Evolutionary conservation across 2,797 vertebrate genomes (phyloP), one percentile per base, ranked within the genome.

Genomic region (Oreochromis grahami): DNA sequence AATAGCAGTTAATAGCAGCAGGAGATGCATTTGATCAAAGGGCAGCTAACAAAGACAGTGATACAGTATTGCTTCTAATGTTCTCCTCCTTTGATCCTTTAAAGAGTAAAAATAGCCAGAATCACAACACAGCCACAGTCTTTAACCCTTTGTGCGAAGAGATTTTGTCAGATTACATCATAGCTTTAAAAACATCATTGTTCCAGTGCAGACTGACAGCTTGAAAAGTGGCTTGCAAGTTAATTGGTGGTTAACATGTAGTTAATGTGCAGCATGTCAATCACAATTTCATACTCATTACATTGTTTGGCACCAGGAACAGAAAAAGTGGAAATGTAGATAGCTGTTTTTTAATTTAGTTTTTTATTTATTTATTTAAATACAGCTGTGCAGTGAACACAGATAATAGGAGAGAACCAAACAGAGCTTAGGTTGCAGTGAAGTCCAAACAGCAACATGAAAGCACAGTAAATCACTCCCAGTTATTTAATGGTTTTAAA

Each of bases 221-320:
- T 74, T 50, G 26, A 32, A 74, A 74, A 74, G 14, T 48, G 68
- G 15, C 11, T 50, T 50, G 70, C 29, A 51, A 51, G 45, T 74
- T 51, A 74, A 74, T 74, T 50, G 26, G 70, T 51, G 70, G 70
- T 50, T 74, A 74, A 34, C 43, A 74, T 74, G 26, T 74, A n/a
- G 43, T 74, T 74, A 50, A 32, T 74, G 70, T 29, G 43, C 70
- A 74, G 17, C 24, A 0, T 74, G 70, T 29, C 70, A 74, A 48
- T 74, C 70, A 72, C 43, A 32, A 32, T 3, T 74, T 74, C 26
- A 74, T 50, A 74, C 45, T 32, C 43, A 50, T 50, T 50, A 74
- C 70, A 74, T 32, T 74, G 26, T 51, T 74, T 51, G 43, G 29
- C 17, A 74, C 43, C 45, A 51, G 1, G 45, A 50, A 51, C 7